A percentile compares a stretch with the other conserved stretches of the same genome.
Evolutionary conservation across 1,140 invertebrate genomes (phyloP).

Genomic region (Ptiloglossa arizonensis): DNA sequence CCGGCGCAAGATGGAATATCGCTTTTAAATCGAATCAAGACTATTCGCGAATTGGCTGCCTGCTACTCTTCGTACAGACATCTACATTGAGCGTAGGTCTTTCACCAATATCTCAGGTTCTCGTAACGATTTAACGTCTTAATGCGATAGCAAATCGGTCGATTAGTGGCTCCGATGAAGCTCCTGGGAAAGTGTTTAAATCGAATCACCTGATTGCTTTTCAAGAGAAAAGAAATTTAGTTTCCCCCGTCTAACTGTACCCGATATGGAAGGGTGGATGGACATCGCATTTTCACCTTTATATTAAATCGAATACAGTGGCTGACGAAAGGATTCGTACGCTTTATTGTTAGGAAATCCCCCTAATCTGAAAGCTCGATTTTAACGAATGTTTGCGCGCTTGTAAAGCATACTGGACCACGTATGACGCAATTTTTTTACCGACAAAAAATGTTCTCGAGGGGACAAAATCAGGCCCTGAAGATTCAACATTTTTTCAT

Average conservation of each 20-base stretch:
- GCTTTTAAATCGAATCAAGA: slow-evolving; percentile 82
- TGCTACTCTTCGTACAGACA: slow-evolving; percentile 5
- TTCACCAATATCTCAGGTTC: slow-evolving; percentile 39
- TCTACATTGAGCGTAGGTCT: neutral
- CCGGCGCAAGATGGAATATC: slow-evolving; percentile 80
- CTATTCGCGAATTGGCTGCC: slow-evolving; percentile 78
- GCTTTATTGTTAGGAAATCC: no score
- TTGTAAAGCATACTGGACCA: no score
- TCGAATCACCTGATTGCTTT: slow-evolving; percentile 50
- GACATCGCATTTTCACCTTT: neutral
- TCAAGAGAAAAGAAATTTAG: slow-evolving; percentile 50
- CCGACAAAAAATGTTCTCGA: no score
- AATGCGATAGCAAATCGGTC: slow-evolving; percentile 62
- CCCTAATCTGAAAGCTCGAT: no score
- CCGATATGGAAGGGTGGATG: neutral
- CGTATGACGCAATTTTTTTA: no score
- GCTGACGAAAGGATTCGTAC: no score
- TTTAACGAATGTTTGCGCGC: no score
- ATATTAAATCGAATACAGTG: no score
- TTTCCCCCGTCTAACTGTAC: neutral
- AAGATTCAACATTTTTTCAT: no score
- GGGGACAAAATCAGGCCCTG: no score
- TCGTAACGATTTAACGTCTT: slow-evolving; percentile 67
- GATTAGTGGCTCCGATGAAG: slow-evolving; percentile 51
- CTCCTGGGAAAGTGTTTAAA: slow-evolving; percentile 54